Percentiles rank a stretch among this genome's conserved stretches.
These are phyloP conservation scores for Neoitamus cyanurus DNA, from an alignment of 2,888 invertebrate genomes.

Conservation along the genomic window DNA sequence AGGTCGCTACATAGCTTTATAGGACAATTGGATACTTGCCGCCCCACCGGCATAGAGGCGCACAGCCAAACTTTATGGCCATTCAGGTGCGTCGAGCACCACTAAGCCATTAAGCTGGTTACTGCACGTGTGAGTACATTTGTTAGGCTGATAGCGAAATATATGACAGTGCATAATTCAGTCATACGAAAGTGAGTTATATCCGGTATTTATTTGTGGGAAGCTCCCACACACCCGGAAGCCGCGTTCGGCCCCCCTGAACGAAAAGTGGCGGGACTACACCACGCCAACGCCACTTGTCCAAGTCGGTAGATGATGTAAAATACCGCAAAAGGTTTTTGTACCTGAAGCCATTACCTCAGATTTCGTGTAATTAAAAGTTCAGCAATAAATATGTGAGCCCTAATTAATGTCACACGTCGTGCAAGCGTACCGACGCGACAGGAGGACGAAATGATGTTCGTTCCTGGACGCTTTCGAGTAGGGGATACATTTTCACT, in stretches of 20 bases:
- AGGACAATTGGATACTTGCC: neutral
- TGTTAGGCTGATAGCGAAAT: neutral
- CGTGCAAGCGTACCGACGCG: neutral
- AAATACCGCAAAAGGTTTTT: neutral
- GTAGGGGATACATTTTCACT: neutral
- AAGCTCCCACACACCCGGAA: neutral
- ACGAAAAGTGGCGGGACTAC: neutral
- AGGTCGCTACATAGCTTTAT: neutral
- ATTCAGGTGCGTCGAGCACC: neutral
- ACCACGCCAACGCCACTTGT: neutral
- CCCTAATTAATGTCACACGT: neutral
- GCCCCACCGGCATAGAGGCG: neutral
- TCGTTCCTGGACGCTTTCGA: neutral
- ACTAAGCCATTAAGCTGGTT: neutral
- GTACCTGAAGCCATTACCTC: neutral
- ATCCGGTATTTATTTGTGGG: neutral
- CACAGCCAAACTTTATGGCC: neutral
- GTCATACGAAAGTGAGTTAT: neutral
- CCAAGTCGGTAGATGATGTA: neutral
- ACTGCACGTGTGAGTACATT: neutral
- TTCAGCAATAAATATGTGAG: neutral
- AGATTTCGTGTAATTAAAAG: slow-evolving; percentile 1
- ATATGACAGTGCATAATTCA: neutral
- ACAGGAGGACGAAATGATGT: neutral
- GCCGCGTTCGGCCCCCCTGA: neutral